A percentile compares a stretch with the other conserved stretches of the same genome.
Conservation (phyloP, 1,140 invertebrate genomes). For the Paralvinella palmiformis region DNA sequence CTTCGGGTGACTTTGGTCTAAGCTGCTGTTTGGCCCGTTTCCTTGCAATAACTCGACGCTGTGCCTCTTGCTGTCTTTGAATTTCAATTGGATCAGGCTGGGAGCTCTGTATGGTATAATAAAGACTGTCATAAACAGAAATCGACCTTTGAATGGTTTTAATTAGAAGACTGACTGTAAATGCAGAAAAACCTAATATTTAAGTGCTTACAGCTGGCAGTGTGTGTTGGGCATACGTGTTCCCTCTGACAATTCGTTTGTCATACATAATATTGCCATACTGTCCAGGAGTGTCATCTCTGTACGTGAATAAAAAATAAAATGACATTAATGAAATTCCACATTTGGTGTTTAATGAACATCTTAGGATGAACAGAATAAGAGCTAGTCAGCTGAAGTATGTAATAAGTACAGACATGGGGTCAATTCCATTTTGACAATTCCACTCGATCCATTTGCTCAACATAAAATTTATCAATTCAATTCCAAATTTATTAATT, state of each 20-base stretch:
- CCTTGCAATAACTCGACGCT: slow-evolving; percentile 44
- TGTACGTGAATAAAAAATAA: neutral
- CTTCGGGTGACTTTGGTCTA: slow-evolving; percentile 44
- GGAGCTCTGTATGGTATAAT: slow-evolving; percentile 31
- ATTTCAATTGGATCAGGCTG: slow-evolving; percentile 51
- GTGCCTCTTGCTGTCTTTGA: slow-evolving; percentile 47
- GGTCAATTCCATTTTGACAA: too few relatives aligned
- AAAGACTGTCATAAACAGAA: neutral
- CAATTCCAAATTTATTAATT: too few relatives aligned
- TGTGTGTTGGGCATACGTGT: slow-evolving; percentile 63
- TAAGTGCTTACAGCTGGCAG: slow-evolving; percentile 54
- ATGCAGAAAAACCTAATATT: neutral
- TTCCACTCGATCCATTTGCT: too few relatives aligned
- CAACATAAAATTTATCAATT: too few relatives aligned
- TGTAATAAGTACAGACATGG: neutral
- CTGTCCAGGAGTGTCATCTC: slow-evolving; percentile 26
- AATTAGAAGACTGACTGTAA: neutral
- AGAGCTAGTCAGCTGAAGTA: neutral
- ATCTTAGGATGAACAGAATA: too few relatives aligned
- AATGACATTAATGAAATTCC: too few relatives aligned
- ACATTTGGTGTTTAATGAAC: too few relatives aligned
- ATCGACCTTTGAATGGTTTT: neutral
- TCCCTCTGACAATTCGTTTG: slow-evolving; percentile 71
- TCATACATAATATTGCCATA: slow-evolving; percentile 75
- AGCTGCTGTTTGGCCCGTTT: slow-evolving; percentile 48